These are phyloP conservation scores for Diploscapter pachys DNA, from an alignment of 1,140 invertebrate species.

Conservation along the genomic window DNA sequence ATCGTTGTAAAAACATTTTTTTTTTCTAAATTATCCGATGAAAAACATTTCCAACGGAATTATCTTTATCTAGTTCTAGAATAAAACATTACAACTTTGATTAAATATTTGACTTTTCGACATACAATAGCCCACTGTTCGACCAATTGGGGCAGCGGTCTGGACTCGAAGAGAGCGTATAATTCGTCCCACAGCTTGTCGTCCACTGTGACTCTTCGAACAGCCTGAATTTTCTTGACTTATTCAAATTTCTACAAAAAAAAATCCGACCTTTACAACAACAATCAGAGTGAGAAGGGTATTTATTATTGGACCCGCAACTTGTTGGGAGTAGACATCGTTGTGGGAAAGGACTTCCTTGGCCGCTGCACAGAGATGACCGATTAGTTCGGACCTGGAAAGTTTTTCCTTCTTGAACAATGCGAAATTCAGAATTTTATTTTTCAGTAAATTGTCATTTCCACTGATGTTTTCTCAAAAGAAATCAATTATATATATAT, in stretches of 20 bases:
- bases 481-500: too few relatives aligned
- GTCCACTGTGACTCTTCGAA: constrained; percentile 48
- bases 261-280: constrained; percentile 3
- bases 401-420: background rate
- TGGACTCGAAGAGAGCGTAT: constrained; percentile 42
- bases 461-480: too few relatives aligned
- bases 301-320: constrained; percentile 45
- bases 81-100: constrained; percentile 7
- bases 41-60: background rate
- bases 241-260: background rate
- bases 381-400: constrained; percentile 26
- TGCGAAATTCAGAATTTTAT: background rate
- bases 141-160: constrained; percentile 47
- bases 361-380: constrained; percentile 19
- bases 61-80: constrained; percentile 19
- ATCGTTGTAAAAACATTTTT: too few relatives aligned
- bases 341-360: constrained; percentile 32
- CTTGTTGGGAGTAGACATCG: constrained; percentile 42
- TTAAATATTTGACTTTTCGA: background rate
- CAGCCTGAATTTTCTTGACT: constrained; percentile 35
- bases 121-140: constrained; percentile 43
- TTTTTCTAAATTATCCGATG: too few relatives aligned
- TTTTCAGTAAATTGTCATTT: too few relatives aligned
- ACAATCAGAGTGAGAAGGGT: constrained; percentile 30
- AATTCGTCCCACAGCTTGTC: constrained; percentile 55